These are phyloP conservation scores for Proctacanthus coquilletti DNA, from an alignment of 1,140 invertebrate species.

Conservation along the genomic window DNA sequence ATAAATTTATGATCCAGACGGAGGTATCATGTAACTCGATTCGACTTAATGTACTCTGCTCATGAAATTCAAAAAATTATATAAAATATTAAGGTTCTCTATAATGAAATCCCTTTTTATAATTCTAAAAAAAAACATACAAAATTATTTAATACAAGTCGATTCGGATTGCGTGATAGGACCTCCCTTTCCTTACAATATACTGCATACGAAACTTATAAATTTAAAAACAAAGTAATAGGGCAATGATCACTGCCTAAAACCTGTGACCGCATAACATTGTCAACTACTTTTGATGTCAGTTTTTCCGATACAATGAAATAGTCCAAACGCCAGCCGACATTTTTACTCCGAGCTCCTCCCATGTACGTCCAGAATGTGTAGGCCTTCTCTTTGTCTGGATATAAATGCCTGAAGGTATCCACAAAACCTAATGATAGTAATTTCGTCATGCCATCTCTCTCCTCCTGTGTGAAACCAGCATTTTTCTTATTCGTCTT, in stretches of 20 bases:
- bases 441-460: slow-evolving; percentile 77
- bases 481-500: slow-evolving; percentile 85
- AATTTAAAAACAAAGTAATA: slow-evolving; percentile 52
- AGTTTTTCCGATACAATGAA: slow-evolving; percentile 76
- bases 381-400: slow-evolving; percentile 67
- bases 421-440: slow-evolving; percentile 71
- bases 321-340: slow-evolving; percentile 95
- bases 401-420: slow-evolving; percentile 77
- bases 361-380: slow-evolving; percentile 67
- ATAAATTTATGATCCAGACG: no score
- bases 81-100: no score
- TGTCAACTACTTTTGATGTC: slow-evolving; percentile 62
- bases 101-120: no score
- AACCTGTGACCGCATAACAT: slow-evolving; percentile 52
- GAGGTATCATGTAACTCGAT: no score
- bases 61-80: no score
- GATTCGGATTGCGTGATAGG: no score
- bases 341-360: slow-evolving; percentile 59
- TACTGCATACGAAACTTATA: no score
- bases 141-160: no score
- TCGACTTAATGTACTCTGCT: no score
- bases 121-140: no score
- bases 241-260: slow-evolving; percentile 84
- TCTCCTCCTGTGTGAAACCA: slow-evolving; percentile 89
- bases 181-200: no score